A percentile compares a stretch with the other conserved stretches of the same genome.
phyloP scores from a whole-genome alignment of 2,797 vertebrate genomes.

The Chloroceryle amazona region DNA sequence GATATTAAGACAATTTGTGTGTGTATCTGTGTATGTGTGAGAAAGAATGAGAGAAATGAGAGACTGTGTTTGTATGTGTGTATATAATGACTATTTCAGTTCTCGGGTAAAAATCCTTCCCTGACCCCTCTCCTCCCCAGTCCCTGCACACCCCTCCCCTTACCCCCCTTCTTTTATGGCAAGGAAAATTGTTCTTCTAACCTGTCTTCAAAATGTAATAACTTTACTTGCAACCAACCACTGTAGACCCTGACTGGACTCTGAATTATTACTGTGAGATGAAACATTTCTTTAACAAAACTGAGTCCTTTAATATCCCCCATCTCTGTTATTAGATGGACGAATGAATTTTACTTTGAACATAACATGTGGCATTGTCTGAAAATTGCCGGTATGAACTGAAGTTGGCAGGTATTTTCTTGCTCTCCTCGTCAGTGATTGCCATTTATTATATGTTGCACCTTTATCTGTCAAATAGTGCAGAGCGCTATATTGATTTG shows the following conservation, averaged over 20 bases:
- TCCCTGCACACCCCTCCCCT: too few relatives aligned
- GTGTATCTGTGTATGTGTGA: background rate
- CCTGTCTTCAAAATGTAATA: constrained; percentile 90
- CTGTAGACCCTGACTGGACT: constrained; percentile 76
- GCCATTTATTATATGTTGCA: constrained; percentile 94
- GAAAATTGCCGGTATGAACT: constrained; percentile 90
- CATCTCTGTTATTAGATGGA: constrained; percentile 87
- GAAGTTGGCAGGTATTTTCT: constrained; percentile 88
- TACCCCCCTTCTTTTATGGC: background rate
- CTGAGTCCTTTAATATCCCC: constrained; percentile 89
- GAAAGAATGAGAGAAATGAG: background rate
- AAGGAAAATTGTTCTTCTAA: constrained; percentile 74
- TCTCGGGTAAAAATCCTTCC: background rate
- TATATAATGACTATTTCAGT: constrained; percentile 36
- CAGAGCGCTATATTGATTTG: constrained; percentile 91
- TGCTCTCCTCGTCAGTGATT: constrained; percentile 84
- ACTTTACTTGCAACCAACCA: constrained; percentile 83
- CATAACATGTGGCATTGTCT: constrained; percentile 89
- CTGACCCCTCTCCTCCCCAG: background rate
- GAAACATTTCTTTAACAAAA: constrained; percentile 88
- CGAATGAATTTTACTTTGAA: constrained; percentile 91
- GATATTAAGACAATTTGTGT: background rate
- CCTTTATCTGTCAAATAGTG: constrained; percentile 87
- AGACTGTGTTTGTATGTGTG: background rate
- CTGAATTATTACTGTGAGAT: constrained; percentile 85